Base-by-base conservation (phyloP, 2,113 vertebrate genomes). In the Hippocampus mohnikei region DNA sequence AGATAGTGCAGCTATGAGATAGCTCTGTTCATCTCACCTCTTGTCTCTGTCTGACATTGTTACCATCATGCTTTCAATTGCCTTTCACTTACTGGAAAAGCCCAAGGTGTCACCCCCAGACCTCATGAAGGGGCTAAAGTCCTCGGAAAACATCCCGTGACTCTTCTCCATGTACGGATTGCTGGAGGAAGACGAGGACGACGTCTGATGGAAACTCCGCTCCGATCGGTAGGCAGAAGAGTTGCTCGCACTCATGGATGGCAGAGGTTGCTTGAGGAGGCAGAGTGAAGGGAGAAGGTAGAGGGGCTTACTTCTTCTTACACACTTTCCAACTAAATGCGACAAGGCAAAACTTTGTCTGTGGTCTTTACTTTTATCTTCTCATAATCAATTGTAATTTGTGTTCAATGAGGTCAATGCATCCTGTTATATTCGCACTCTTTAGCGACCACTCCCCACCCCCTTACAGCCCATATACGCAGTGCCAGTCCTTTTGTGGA, bases 111-210 rank as follows among this genome's bases (percentile, higher is more conserved):
- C 94, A 0, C 86, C 88, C 5, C 83, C 93, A 2, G 97, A 94
- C 77, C 94, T 84, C 88, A 94, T 92, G 85, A 98, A 98, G 85
- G 93, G 94, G 79, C 95, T 95, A 9, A 99, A 96, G 66, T 96
- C 94, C 70, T 95, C 94, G 0, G 93, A 81, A 25, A 96, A 96
- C 82, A 96, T 86, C 71, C 94, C 94, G 77, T 92, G 75, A 75
- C 92, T 90, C 84, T 95, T 96, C 86, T 99, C 97, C 97, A 98
- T 97, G 91, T 92, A 88, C 3, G 93, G 92, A 74, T 92, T 92
- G 74, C 87, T 80, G 75, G 91, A 85, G 70, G 91, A 92, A 2
- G 84, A 93, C 0, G 91, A 90, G 25, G 92, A 92, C 5, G 87
- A 90, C 16, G 91, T 93, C 84, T 94, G 93, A 65, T 93, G 92